A percentile compares a stretch with the other conserved stretches of the same genome.
Evolutionary conservation across 2,113 vertebrate species (phyloP).

Genomic region (Ageneiosus marmoratus): DNA sequence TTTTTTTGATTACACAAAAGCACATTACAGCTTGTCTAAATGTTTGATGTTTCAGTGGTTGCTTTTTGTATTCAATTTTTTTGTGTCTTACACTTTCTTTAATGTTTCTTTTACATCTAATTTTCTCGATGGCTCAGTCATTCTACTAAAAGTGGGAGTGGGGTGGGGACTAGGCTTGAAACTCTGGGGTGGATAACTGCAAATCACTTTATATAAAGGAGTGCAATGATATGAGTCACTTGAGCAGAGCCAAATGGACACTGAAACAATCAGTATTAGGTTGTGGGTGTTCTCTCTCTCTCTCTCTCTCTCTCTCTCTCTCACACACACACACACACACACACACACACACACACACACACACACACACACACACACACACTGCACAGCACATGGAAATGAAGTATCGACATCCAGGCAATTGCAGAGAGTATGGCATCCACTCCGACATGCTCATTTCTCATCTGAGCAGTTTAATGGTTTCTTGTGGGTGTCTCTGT

Average conservation of each 20-base stretch:
- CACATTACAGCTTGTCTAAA: not conserved
- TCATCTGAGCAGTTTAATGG: slow-evolving; percentile 56
- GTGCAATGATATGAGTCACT: slow-evolving; percentile 64
- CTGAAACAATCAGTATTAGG: slow-evolving; percentile 59
- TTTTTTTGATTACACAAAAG: not conserved
- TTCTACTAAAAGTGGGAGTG: not conserved
- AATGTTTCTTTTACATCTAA: slow-evolving; percentile 2
- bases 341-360: not conserved
- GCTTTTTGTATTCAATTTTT: not conserved
- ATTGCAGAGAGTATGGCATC: slow-evolving; percentile 55
- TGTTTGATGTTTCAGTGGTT: not conserved
- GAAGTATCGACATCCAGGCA: slow-evolving; percentile 63
- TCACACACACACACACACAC: not conserved
- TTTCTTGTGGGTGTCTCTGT: slow-evolving; percentile 19
- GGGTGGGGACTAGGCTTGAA: slow-evolving; percentile 14
- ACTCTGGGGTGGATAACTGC: slow-evolving; percentile 53
- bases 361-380: not conserved
- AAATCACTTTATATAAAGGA: slow-evolving; percentile 56
- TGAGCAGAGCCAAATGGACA: slow-evolving; percentile 63
- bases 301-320: slow-evolving; percentile 23
- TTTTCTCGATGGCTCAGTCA: not conserved
- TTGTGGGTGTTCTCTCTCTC: slow-evolving; percentile 37
- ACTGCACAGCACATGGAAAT: no score
- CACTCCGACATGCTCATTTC: slow-evolving; percentile 59
- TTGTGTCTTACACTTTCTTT: not conserved